Evolutionary conservation across 64 coral and sea anemone genomes (phyloP), one percentile per base, ranked within the genome.

Genomic region (Cladopsammia gracilis): DNA sequence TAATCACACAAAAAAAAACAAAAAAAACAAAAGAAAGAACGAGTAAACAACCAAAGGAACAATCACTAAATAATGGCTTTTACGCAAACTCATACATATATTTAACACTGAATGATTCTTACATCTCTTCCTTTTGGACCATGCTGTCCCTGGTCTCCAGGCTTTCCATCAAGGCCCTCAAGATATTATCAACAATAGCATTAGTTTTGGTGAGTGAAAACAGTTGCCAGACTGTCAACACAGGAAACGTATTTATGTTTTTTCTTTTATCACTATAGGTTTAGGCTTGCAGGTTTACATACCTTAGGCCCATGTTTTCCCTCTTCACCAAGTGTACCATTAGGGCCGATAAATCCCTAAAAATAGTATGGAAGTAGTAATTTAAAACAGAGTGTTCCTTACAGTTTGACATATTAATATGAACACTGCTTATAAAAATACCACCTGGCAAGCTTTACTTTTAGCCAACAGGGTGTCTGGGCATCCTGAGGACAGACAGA

Each of bases 91-190:
- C 53, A 56, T 3, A 56, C 7, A 56, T n/a, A 70, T 11, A 70
- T 34, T 34, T 34, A 34, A 34, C 4, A 20, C n/a, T 79, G 46
- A 76, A 76, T 23, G 2, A 6, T 19, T 11, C 88, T 90, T 70
- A 90, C 88, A 67, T 70, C 68, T 71, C 65, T 25, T 47, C 88
- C 88, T 67, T 79, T 71, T 90, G 51, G 64, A 45, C 88, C 88
- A 45, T 57, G 25, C 26, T 52, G 68, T 60, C 89, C 89, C 69
- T 91, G 78, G 19, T 54, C 44, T 7, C 89, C 89, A 62, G 89
- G 89, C 69, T 83, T 91, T n/a, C 89, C 89, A 75, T 52, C 8
- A 44, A 83, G 69, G 19, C 89, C 89, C 89, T 91, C 56, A 42
- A 46, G 26, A 83, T 1, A 89, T 25, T 22, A 68, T 18, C 22